phyloP scores from a whole-genome alignment of 2,888 invertebrate genomes.

The Galerucella calmariensis region DNA sequence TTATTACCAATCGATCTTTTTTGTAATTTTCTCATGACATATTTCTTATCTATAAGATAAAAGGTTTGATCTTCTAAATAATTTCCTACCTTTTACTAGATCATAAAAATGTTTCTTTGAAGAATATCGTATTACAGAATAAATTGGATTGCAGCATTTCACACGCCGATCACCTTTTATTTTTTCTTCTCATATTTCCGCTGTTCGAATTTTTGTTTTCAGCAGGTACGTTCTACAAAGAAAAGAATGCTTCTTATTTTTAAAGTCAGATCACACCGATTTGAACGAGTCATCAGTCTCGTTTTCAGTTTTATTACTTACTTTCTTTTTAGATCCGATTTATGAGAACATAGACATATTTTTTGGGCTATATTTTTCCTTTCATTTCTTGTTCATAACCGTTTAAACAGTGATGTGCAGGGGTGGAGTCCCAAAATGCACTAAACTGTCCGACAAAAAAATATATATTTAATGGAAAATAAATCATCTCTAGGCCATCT shows the following conservation, averaged over 20 bases:
- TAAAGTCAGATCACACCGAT: slow-evolving; percentile 18
- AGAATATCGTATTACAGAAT: neutral
- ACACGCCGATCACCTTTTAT: slow-evolving; percentile 10
- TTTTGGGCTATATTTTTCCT: neutral
- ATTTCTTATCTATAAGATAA: too few species aligned
- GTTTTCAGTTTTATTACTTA: slow-evolving; percentile 15
- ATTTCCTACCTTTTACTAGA: neutral
- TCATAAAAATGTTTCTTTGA: neutral
- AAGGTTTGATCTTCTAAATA: neutral
- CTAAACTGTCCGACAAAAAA: too few species aligned
- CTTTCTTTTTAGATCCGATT: neutral
- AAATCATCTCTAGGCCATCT: too few species aligned
- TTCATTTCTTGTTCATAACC: too few species aligned
- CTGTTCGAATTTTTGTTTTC: neutral
- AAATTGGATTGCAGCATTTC: slow-evolving; percentile 1
- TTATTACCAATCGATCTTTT: too few species aligned
- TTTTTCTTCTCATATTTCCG: neutral
- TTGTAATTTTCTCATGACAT: too few species aligned
- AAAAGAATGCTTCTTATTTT: slow-evolving; percentile 7
- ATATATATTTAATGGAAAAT: too few species aligned
- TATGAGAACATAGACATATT: neutral
- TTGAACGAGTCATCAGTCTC: neutral
- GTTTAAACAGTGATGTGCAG: too few species aligned
- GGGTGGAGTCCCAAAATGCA: too few species aligned
- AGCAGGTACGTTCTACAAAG: neutral